phyloP scores from a whole-genome alignment of 1,140 invertebrate genomes.

The Drosophila kohkoa region DNA sequence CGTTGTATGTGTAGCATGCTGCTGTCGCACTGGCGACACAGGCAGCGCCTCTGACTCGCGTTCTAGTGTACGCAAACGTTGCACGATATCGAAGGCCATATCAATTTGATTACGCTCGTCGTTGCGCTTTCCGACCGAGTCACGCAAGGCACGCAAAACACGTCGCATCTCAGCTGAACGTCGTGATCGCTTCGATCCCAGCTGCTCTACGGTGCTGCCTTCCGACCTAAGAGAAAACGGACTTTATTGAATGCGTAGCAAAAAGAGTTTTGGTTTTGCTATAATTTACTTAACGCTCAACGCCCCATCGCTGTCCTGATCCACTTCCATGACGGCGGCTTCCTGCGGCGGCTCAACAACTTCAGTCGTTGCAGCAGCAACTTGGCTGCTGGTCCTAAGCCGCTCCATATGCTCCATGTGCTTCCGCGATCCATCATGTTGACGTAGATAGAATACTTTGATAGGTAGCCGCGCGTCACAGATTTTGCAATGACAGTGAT shows the following conservation, averaged over 20 bases:
- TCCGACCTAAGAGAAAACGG: conserved; percentile 48
- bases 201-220: conserved; percentile 48
- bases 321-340: conserved; percentile 14
- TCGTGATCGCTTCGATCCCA: conserved; percentile 49
- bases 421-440: conserved; percentile 64
- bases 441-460: conserved; percentile 64
- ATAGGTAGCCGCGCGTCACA: conserved; percentile 66
- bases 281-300: conserved; percentile 52
- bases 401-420: conserved; percentile 52
- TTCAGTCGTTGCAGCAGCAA: not conserved
- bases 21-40: not conserved
- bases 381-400: not conserved
- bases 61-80: conserved; percentile 58
- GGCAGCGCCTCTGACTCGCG: not conserved
- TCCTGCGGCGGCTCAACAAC: not conserved
- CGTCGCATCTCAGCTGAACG: conserved; percentile 57
- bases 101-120: conserved; percentile 64
- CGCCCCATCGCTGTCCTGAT: conserved; percentile 58
- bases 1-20: not conserved
- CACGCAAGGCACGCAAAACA: conserved; percentile 53
- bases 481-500: conserved; percentile 58
- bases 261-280: no score
- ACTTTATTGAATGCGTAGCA: not conserved
- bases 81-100: conserved; percentile 66
- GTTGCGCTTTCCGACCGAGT: conserved; percentile 43